Evolutionary conservation across 2,113 vertebrate genomes (phyloP), one percentile per base, ranked within the genome.

Genomic region (Numida meleagris): DNA sequence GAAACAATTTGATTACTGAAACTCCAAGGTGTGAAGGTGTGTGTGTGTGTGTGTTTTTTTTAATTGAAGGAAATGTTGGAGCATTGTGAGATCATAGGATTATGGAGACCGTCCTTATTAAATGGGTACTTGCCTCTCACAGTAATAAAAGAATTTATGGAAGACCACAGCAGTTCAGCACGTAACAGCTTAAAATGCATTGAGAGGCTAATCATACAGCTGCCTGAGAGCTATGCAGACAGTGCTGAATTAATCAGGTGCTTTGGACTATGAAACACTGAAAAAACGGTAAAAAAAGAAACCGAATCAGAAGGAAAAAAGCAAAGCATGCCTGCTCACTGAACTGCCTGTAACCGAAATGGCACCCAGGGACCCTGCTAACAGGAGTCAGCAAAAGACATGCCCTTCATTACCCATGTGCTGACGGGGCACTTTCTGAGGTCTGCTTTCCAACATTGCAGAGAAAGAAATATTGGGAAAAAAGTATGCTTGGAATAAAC

Each of bases 371-470:
- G 89, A 96, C 46, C 63, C 68, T 45, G 74, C 75, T 58, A 76
- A 19, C 51, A 66, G 63, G 45, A 95, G 86, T 63, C 92, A 95
- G 87, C 94, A 77, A 55, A 59, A 93, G 93, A 77, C 94, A 65
- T 74, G 94, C 94, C 89, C 91, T 96, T 86, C 88, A 53, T 86
- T 66, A 93, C 15, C 4, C 2, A 80, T 31, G 38, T 70, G 96
- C 96, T 97, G 89, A 94, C 82, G n/a, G 68, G 79, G 86, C 90
- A 71, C 66, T 91, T 45, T 21, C 62, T 11, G 2, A 6, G 19
- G 20, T 77, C 76, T 76, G 88, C 62, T 75, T 92, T 70, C 53
- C 53, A 16, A 7, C 2, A 1, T 11, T 29, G 66, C 21, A 5
- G n/a, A 40, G 43, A 25, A 36, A 62, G 25, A 70, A 86, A 67